Base-by-base conservation (phyloP, 2,113 vertebrate species). In the Pontoporia blainvillei region DNA sequence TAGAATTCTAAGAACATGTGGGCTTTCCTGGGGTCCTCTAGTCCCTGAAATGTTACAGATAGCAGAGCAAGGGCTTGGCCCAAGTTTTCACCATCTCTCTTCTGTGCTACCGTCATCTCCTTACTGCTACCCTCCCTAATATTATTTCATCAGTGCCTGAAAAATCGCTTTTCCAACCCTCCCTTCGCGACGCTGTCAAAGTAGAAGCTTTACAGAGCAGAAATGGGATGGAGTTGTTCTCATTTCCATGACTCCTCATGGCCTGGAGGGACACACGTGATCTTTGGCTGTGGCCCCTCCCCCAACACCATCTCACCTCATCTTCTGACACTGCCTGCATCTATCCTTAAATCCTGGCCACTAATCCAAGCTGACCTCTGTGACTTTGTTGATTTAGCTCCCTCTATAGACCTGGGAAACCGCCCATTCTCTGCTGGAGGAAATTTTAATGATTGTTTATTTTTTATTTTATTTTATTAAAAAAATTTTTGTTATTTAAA, bases 221-320 rank as follows among this genome's bases (percentile, higher is more conserved):
- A 49, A 14, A 15, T 73, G 4, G 20, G 15, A 72, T 57, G 39
- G 25, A 3, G 1, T 84, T 72, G 3, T 14, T 46, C 12, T 23
- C 8, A 6, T 52, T 67, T 69, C 41, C 21, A 2, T 1, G 18
- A 18, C 46, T 66, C 12, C 5, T 90, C 10, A 31, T 29, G 67
- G 57, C 36, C n/a, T 39, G 3, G 72, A 87, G 86, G 1, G 15
- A 46, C 4, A 2, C 4, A 7, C 8, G 3, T 13, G 36, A 31
- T 6, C 31, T 62, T 64, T 0, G 3, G 8, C 15, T 18, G 20
- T 34, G 36, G 0, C 8, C 41, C 34, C 6, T 8, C 69, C 12
- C 5, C 0, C 10, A 12, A 3, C 8, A 29, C 2, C 41, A 81
- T 20, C 6, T 15, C 25, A 36, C 2, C 1, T 64, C 29, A 2